phyloP scores from a whole-genome alignment of 2,797 vertebrate genomes.

The Ctenosaura bakeri region DNA sequence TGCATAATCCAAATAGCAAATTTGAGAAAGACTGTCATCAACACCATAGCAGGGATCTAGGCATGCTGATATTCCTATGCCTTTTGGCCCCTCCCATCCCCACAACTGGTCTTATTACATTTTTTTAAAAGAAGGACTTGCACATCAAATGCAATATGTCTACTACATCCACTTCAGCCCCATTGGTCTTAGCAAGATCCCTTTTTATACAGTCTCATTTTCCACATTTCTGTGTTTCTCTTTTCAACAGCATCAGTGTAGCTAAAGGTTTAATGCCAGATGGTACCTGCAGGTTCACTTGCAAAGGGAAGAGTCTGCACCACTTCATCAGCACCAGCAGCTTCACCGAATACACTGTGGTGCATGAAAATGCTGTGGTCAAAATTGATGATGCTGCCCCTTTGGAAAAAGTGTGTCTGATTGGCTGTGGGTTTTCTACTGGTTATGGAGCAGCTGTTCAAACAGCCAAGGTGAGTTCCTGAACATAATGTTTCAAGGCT shows the following conservation, averaged over 20 bases:
- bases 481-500: not conserved
- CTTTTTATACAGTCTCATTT: slow-evolving; percentile 8
- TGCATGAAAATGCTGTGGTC: slow-evolving; percentile 77
- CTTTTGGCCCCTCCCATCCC: not conserved
- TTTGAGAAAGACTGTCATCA: not conserved
- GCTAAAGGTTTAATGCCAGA: slow-evolving; percentile 70
- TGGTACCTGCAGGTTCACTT: slow-evolving; percentile 81
- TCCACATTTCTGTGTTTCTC: slow-evolving; percentile 36
- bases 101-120: not conserved
- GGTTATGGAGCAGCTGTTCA: slow-evolving; percentile 87
- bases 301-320: slow-evolving; percentile 80
- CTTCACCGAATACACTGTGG: slow-evolving; percentile 86
- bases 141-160: not conserved
- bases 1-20: not conserved
- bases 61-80: not conserved
- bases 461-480: slow-evolving; percentile 80
- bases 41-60: not conserved
- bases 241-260: slow-evolving; percentile 46
- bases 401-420: slow-evolving; percentile 85
- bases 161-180: not conserved
- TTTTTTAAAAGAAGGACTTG: too few species aligned
- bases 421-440: slow-evolving; percentile 87
- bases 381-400: slow-evolving; percentile 82
- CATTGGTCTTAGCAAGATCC: not conserved
- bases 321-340: slow-evolving; percentile 79